Percentiles rank a stretch among this genome's conserved stretches.
These are phyloP conservation scores for Calidris pugnax DNA, from an alignment of 2,113 vertebrate species.

Conservation along the genomic window DNA sequence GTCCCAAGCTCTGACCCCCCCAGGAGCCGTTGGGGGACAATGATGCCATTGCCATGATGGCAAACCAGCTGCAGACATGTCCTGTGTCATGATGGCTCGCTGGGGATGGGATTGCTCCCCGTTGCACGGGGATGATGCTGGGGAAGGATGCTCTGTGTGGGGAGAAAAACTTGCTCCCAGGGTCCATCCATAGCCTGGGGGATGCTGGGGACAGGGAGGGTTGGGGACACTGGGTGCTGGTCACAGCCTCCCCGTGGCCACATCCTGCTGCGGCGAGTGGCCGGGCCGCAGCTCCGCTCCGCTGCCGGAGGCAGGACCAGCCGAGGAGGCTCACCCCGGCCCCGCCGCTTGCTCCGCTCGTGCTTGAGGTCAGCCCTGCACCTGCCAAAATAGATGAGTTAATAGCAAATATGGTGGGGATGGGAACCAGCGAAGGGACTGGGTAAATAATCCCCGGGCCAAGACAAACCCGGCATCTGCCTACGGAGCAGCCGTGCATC, in stretches of 20 bases:
- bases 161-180: background rate
- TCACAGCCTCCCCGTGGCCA: background rate
- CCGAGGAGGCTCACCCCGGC: background rate
- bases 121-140: fast-evolving
- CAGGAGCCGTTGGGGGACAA: fast-evolving
- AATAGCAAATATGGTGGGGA: constrained; percentile 36
- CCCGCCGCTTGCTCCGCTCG: background rate
- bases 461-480: constrained; percentile 58
- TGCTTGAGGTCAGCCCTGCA: constrained; percentile 52
- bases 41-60: background rate
- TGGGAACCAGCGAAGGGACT: constrained; percentile 28
- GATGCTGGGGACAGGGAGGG: background rate
- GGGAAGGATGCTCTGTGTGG: background rate
- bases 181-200: background rate
- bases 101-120: background rate
- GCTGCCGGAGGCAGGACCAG: background rate
- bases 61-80: background rate
- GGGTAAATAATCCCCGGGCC: constrained; percentile 55
- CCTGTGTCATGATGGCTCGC: fast-evolving
- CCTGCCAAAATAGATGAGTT: constrained; percentile 71
- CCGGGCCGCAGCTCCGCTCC: background rate
- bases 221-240: background rate
- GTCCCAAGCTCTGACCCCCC: too few species aligned
- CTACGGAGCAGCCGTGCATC: constrained; percentile 2
- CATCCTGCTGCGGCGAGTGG: fast-evolving